Evolutionary conservation across 2,797 vertebrate genomes (phyloP), one percentile per base, ranked within the genome.

Genomic region (Arrhamphus sclerolepis): DNA sequence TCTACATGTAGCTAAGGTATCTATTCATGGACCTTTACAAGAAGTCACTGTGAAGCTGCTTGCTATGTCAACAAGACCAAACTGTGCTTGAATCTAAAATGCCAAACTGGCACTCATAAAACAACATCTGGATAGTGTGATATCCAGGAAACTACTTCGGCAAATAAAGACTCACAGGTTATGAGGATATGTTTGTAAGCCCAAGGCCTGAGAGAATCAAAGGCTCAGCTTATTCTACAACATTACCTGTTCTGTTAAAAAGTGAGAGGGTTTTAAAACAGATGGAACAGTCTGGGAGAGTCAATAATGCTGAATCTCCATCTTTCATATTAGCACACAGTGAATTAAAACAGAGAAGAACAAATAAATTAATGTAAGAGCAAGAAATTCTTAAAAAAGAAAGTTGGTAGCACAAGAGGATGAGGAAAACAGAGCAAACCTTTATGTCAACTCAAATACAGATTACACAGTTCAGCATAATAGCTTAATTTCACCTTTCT

Each of bases 211-310:
- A 26, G 24, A 38, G 34, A 38, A 16, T 67, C 40, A 70, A 55
- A 69, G 6, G 9, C 19, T 59, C 1, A 1, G n/a, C 46, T 67
- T 0, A 1, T 9, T 53, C 44, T 60, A 51, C 5, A 18, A 54
- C 14, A 58, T 94, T 93, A 96, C 94, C 94, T 95, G 94, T 88
- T 0, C 87, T 85, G 74, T 95, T 92, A 50, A 93, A 94, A 43
- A 94, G 87, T 11, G 92, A 90, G 73, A 92, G 92, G 88, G 90
- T 80, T 88, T 89, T 92, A 89, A 96, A 96, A 2, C 11, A 13
- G 13, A 26, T 26, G 2, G 24, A 6, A 26, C 24, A 26, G 24
- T 26, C 24, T 72, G 76, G 78, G 64, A 93, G 84, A 18, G 89
- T 92, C 83, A 94, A 89, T 63, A 94, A 87, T 14, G 84, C 70